Percentiles rank a stretch among this genome's conserved stretches.
Conservation (phyloP, 2,797 vertebrate genomes). For the Remorina albescens region DNA sequence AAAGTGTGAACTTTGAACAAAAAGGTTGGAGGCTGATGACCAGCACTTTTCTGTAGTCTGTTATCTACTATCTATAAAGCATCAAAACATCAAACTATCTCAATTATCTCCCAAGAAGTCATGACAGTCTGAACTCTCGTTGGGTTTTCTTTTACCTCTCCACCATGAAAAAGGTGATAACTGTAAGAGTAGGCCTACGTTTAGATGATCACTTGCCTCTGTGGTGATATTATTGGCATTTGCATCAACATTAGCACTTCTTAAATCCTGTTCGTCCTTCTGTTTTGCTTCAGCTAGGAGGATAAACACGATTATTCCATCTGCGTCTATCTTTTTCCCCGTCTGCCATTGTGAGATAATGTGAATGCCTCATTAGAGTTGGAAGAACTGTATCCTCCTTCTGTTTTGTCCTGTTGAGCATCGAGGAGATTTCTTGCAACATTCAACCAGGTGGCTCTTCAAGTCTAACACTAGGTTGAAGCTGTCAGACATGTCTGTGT, state of each 20-base stretch:
- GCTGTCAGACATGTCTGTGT: constrained; percentile 10
- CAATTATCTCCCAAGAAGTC: constrained; percentile 5
- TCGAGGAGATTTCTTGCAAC: constrained; percentile 17
- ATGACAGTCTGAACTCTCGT: not conserved
- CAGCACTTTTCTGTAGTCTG: not conserved
- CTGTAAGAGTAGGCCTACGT: not conserved
- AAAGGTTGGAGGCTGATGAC: no score
- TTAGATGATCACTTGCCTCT: constrained; percentile 2
- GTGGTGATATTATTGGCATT: constrained; percentile 1
- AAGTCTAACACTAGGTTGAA: constrained; percentile 13
- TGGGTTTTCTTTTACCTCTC: not conserved
- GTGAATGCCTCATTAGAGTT: constrained; percentile 39
- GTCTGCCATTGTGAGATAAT: constrained; percentile 24
- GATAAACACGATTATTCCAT: constrained; percentile 27
- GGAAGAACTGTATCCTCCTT: constrained; percentile 17
- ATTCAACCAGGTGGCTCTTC: constrained; percentile 37
- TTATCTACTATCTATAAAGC: not conserved
- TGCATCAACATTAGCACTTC: constrained; percentile 7
- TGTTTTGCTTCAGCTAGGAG: constrained; percentile 16
- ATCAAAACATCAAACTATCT: not conserved
- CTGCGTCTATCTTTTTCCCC: not conserved
- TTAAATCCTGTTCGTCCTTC: constrained; percentile 13
- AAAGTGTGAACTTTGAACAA: not conserved
- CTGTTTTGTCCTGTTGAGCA: constrained; percentile 30
- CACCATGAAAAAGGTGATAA: not conserved